Evolutionary conservation across 2,888 invertebrate genomes (phyloP).

Genomic region (Drosophila subsilvestris): DNA sequence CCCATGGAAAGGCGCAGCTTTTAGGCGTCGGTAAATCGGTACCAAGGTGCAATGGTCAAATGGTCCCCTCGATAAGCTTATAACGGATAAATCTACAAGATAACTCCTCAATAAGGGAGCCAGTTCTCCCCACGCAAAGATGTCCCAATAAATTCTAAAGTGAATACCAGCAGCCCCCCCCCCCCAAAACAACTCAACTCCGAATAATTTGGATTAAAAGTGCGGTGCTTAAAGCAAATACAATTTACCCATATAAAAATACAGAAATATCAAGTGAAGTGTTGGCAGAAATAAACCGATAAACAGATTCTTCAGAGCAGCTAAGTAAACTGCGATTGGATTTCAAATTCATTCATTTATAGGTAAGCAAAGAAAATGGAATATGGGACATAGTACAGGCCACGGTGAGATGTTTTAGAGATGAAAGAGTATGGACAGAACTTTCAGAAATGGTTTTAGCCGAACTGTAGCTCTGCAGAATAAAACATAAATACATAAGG

Average conservation of each 20-base stretch:
- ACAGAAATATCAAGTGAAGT: conserved; percentile 41
- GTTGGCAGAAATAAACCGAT: conserved; percentile 13
- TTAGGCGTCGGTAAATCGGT: conserved; percentile 27
- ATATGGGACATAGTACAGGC: not conserved
- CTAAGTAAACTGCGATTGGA: conserved; percentile 41
- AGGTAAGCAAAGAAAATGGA: conserved; percentile 47
- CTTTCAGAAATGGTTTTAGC: not conserved
- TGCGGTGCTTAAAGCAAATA: conserved; percentile 47
- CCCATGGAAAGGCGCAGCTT: conserved; percentile 11
- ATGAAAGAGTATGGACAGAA: too few relatives aligned
- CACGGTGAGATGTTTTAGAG: fast-evolving
- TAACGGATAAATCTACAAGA: conserved; percentile 14
- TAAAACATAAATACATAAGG: too few relatives aligned
- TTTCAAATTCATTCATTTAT: conserved; percentile 35
- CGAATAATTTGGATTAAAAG: conserved; percentile 8
- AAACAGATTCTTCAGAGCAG: conserved; percentile 5
- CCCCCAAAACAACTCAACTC: conserved; percentile 18
- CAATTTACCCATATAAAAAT: conserved; percentile 43
- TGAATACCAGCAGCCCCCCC: not conserved
- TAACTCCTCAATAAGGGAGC: conserved; percentile 30
- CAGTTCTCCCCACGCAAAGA: not conserved
- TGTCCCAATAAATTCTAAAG: not conserved
- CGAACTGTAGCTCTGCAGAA: not conserved
- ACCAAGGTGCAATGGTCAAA: conserved; percentile 34
- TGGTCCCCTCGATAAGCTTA: conserved; percentile 3